These are phyloP conservation scores for Lithobates pipiens DNA, from an alignment of 2,797 vertebrate species.

Conservation along the genomic window DNA sequence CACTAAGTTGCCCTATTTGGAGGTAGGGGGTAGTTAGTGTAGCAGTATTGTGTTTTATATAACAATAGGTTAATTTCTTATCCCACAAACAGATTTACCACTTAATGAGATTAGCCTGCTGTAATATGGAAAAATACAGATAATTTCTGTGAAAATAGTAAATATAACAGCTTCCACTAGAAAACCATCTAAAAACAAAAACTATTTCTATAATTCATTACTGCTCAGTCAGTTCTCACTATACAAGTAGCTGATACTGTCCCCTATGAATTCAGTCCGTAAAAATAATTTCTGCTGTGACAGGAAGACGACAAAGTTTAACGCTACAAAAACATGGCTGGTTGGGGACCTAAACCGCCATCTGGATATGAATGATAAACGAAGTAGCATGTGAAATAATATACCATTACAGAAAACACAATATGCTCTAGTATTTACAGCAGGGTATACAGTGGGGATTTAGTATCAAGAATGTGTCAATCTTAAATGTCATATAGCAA, in stretches of 20 bases:
- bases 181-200: not conserved
- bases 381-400: slow-evolving; percentile 39
- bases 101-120: not conserved
- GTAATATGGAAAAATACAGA: not conserved
- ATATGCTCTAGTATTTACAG: slow-evolving; percentile 42
- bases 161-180: not conserved
- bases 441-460: slow-evolving; percentile 26
- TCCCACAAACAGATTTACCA: not conserved
- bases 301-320: slow-evolving; percentile 50
- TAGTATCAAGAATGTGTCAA: not conserved
- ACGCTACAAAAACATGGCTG: slow-evolving; percentile 42
- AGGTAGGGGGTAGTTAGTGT: too few species aligned
- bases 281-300: slow-evolving; percentile 46
- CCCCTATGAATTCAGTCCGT: slow-evolving; percentile 14
- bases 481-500: not conserved
- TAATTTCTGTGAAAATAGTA: not conserved
- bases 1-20: too few species aligned
- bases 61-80: not conserved
- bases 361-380: slow-evolving; percentile 44
- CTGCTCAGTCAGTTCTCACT: slow-evolving; percentile 9
- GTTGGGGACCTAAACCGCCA: slow-evolving; percentile 49
- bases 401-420: slow-evolving; percentile 56
- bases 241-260: slow-evolving; percentile 34
- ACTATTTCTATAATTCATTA: slow-evolving; percentile 40
- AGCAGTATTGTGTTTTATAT: too few species aligned